phyloP scores from a whole-genome alignment of 2,113 vertebrate genomes.

The Felis chaus region DNA sequence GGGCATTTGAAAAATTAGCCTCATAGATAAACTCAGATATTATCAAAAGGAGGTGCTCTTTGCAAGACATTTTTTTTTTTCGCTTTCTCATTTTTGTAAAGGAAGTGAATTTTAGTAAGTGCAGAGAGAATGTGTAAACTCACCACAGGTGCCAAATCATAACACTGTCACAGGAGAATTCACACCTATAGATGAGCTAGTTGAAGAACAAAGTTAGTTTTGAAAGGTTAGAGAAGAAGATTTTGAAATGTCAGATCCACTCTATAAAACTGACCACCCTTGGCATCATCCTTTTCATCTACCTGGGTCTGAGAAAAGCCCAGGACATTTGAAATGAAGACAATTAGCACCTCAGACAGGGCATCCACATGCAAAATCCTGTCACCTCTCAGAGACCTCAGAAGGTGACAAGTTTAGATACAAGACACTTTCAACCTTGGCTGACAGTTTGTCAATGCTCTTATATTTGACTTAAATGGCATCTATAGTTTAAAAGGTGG shows the following conservation, averaged over 20 bases:
- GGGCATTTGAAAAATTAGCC: constrained; percentile 21
- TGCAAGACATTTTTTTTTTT: background rate
- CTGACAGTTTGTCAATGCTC: constrained; percentile 49
- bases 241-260: constrained; percentile 70
- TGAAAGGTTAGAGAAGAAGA: constrained; percentile 72
- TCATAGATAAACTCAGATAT: constrained; percentile 23
- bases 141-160: background rate
- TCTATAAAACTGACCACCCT: constrained; percentile 61
- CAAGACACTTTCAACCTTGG: constrained; percentile 63
- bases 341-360: constrained; percentile 36
- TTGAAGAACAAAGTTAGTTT: constrained; percentile 72
- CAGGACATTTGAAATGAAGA: constrained; percentile 50
- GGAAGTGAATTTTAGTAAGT: constrained; percentile 58
- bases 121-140: constrained; percentile 65
- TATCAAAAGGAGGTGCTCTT: constrained; percentile 19
- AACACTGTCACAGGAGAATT: constrained; percentile 67
- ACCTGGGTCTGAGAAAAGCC: constrained; percentile 44
- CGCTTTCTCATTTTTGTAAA: constrained; percentile 50
- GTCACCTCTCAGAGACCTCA: constrained; percentile 54
- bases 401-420: constrained; percentile 62
- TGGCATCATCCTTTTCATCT: constrained; percentile 59
- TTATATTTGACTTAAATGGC: constrained; percentile 58
- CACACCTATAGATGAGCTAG: constrained; percentile 66
- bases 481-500: constrained; percentile 58
- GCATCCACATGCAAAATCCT: constrained; percentile 55